phyloP scores from a whole-genome alignment of 2,888 invertebrate species.

The Syrista parreyssii region DNA sequence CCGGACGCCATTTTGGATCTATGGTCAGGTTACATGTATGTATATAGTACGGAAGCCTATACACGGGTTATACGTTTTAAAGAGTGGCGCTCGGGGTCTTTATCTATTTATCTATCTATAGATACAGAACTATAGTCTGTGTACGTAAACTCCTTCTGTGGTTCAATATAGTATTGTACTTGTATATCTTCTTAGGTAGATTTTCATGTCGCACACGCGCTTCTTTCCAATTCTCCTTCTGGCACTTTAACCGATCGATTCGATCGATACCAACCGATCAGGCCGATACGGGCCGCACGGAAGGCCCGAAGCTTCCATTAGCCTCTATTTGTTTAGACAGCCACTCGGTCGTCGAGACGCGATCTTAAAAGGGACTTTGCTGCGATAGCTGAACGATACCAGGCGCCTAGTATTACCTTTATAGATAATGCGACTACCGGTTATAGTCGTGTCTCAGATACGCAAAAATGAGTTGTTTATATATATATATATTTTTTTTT shows the following conservation, averaged over 20 bases:
- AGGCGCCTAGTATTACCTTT: neutral
- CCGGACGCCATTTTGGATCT: neutral
- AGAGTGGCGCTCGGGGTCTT: too few species aligned
- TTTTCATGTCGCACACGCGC: conserved; percentile 24
- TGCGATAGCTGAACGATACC: conserved; percentile 5
- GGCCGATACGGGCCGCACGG: conserved; percentile 23
- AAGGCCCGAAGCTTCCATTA: conserved; percentile 41
- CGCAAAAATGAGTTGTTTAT: neutral
- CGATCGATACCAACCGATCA: conserved; percentile 39
- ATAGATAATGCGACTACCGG: neutral
- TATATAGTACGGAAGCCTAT: too few species aligned
- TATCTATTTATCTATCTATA: too few species aligned
- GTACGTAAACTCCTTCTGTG: too few species aligned
- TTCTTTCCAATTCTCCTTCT: conserved; percentile 1
- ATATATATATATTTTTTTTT: conserved; percentile 20
- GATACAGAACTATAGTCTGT: too few species aligned
- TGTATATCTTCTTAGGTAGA: too few species aligned
- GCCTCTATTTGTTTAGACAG: conserved; percentile 51
- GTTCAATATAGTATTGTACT: too few species aligned
- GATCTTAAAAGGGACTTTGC: conserved; percentile 19
- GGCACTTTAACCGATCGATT: conserved; percentile 11
- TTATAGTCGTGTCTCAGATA: neutral
- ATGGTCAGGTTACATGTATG: too few species aligned
- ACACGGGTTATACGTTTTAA: too few species aligned
- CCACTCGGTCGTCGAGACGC: conserved; percentile 37